phyloP scores from a whole-genome alignment of 2,797 vertebrate species.

The Cossypha niveicapilla region DNA sequence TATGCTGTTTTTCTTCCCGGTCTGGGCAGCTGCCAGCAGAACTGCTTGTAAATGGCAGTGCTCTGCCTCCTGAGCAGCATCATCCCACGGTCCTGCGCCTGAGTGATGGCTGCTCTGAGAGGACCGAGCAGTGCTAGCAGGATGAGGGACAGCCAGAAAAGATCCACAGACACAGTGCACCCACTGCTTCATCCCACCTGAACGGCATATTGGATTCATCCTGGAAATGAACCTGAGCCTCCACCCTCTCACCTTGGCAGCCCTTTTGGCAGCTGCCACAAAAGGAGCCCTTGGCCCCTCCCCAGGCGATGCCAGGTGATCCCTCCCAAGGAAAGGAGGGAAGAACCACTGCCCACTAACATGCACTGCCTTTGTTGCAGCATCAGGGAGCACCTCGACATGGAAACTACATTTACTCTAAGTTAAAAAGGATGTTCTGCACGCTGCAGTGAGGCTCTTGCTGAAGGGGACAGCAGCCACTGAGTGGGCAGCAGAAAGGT shows the following conservation, averaged over 20 bases:
- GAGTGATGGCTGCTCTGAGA: neutral
- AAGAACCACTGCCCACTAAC: neutral
- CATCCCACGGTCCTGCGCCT: constrained; percentile 12
- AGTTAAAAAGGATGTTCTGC: constrained; percentile 49
- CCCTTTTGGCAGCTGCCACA: neutral
- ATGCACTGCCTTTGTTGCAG: neutral
- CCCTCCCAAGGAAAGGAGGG: neutral
- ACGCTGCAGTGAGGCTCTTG: accelerated
- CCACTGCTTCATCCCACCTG: neutral
- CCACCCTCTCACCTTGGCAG: neutral
- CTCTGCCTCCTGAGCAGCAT: neutral
- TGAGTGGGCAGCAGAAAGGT: neutral
- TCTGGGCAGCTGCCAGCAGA: constrained; percentile 30
- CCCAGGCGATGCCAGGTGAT: neutral
- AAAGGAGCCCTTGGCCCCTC: accelerated
- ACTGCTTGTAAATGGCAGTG: neutral
- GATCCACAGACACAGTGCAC: neutral
- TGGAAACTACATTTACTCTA: constrained; percentile 41
- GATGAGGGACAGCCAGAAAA: neutral
- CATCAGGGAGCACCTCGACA: neutral
- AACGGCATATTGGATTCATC: neutral
- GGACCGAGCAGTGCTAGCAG: neutral
- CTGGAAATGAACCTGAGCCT: neutral
- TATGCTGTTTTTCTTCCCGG: neutral
- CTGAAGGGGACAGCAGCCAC: neutral